phyloP scores from a whole-genome alignment of 1,140 invertebrate species.

The Dinoponera quadriceps region DNA sequence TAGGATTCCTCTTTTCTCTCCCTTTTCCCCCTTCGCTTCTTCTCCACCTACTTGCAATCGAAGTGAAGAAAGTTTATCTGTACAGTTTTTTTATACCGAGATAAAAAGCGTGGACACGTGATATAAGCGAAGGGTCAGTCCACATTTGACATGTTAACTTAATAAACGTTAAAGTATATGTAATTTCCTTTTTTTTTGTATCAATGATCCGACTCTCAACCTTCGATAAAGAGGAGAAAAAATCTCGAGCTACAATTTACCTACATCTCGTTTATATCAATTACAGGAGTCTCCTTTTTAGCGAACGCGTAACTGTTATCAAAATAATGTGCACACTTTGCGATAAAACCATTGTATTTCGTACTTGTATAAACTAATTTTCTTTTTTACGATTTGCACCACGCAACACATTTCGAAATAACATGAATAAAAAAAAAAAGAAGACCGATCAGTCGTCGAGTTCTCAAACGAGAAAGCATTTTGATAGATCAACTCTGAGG shows the following conservation, averaged over 20 bases:
- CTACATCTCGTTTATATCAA: conserved; percentile 4
- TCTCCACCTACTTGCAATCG: background rate
- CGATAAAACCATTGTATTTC: conserved; percentile 62
- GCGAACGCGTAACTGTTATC: background rate
- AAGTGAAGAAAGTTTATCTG: conserved; percentile 52
- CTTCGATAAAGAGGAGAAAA: conserved; percentile 12
- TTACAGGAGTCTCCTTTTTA: conserved; percentile 17
- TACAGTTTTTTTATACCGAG: conserved; percentile 75
- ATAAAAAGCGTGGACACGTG: conserved; percentile 43
- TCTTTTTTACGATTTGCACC: conserved; percentile 17
- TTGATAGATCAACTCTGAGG: background rate
- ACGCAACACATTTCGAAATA: conserved; percentile 28
- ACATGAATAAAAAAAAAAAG: conserved; percentile 6
- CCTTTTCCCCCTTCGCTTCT: no score
- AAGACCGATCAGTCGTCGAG: conserved; percentile 13
- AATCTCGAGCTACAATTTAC: no score
- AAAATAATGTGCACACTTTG: conserved; percentile 51
- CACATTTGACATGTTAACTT: conserved; percentile 57
- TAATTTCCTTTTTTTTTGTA: conserved; percentile 27
- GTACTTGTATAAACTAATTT: conserved; percentile 51
- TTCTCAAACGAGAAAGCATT: conserved; percentile 13
- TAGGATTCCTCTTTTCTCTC: background rate
- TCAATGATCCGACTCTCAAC: background rate
- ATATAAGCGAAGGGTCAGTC: conserved; percentile 52
- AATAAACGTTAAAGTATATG: conserved; percentile 66